Conservation (phyloP, 2,113 vertebrate genomes). For the Corythaeola cristata region DNA sequence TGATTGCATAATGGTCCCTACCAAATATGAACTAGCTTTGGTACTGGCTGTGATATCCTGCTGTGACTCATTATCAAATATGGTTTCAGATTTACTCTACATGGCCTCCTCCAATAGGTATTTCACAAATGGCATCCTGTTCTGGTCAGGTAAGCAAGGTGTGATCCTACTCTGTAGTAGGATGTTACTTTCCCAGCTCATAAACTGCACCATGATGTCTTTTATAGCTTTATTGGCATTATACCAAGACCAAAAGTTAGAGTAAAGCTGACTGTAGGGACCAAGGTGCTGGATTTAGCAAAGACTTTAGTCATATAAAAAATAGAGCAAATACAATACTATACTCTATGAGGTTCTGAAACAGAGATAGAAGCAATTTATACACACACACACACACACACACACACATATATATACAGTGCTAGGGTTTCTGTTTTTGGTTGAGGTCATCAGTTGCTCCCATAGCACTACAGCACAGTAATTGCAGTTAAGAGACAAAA, state of each 20-base stretch:
- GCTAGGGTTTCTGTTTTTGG: not conserved
- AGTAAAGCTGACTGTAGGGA: not conserved
- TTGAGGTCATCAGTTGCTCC: not conserved
- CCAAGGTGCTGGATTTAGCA: not conserved
- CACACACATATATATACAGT: accelerated
- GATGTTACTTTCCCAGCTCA: not conserved
- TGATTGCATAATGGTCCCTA: not conserved
- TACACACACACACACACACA: not conserved
- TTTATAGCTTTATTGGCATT: not conserved
- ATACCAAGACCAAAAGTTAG: not conserved
- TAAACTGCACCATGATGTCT: not conserved
- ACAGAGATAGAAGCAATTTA: not conserved
- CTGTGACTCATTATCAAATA: not conserved
- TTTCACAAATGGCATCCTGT: not conserved
- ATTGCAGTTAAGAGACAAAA: not conserved
- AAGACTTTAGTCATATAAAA: not conserved
- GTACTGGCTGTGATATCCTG: not conserved
- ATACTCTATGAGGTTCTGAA: not conserved
- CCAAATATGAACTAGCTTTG: not conserved
- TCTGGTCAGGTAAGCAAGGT: not conserved
- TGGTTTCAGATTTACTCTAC: not conserved
- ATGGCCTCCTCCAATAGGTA: not conserved
- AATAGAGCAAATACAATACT: not conserved
- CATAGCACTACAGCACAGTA: not conserved
- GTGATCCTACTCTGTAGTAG: not conserved